Evolutionary conservation across 2,888 invertebrate species (phyloP).

Genomic region (Hetaerina titia): DNA sequence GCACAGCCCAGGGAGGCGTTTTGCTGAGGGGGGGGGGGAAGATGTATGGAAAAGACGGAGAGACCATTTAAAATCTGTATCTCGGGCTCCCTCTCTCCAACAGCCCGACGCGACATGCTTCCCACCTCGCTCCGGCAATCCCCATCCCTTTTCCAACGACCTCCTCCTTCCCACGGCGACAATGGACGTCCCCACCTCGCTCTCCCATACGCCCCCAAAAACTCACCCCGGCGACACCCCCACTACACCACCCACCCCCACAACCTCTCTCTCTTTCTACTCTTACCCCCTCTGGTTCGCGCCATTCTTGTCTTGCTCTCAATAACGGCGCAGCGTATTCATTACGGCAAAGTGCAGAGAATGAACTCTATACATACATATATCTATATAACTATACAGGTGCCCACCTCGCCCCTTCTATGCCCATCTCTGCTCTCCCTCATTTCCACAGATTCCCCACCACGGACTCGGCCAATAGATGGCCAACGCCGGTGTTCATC

Average conservation of each 20-base stretch:
- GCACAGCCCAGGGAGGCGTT: not conserved
- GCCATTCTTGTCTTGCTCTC: slow-evolving; percentile 23
- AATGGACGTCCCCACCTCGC: not conserved
- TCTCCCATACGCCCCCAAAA: not conserved
- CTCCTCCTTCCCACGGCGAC: not conserved
- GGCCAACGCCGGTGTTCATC: too few relatives aligned
- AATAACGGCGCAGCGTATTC: slow-evolving; percentile 45
- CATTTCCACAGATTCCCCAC: too few relatives aligned
- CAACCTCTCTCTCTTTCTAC: not conserved
- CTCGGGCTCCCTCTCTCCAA: slow-evolving; percentile 38
- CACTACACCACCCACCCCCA: not conserved
- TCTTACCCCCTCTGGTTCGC: not conserved
- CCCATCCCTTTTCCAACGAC: not conserved
- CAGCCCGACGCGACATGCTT: not conserved
- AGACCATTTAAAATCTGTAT: slow-evolving; percentile 71
- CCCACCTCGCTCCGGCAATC: slow-evolving; percentile 7
- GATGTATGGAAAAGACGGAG: not conserved
- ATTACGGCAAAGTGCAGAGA: slow-evolving; percentile 34
- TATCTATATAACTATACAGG: too few relatives aligned
- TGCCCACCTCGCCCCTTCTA: too few relatives aligned
- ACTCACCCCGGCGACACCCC: slow-evolving; percentile 7
- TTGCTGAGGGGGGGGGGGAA: not conserved
- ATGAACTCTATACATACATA: not conserved
- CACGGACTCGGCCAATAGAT: too few relatives aligned
- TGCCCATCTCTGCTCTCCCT: too few relatives aligned